These are phyloP conservation scores for Caradrina kadenii DNA, from an alignment of 2,888 invertebrate species.

Conservation along the genomic window DNA sequence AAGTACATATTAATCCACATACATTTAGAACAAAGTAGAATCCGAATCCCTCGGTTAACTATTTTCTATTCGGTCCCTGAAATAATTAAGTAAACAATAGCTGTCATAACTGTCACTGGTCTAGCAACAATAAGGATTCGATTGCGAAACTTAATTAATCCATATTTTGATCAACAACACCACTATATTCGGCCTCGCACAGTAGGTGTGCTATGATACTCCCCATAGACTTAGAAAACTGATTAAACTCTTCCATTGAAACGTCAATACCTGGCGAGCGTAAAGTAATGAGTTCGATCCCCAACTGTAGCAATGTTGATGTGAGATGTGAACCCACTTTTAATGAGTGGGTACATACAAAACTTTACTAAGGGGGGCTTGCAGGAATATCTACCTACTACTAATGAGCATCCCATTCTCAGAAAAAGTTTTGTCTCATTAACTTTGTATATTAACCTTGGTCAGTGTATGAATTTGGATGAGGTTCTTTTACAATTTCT, in stretches of 20 bases:
- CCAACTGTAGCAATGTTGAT: neutral
- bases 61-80: constrained; percentile 30
- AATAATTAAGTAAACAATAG: constrained; percentile 43
- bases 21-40: constrained; percentile 11
- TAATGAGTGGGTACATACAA: neutral
- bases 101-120: constrained; percentile 23
- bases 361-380: neutral
- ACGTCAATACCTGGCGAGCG: neutral
- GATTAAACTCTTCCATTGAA: neutral
- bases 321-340: neutral
- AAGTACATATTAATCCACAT: neutral
- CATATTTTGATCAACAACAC: constrained; percentile 25
- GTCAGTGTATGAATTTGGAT: constrained; percentile 4
- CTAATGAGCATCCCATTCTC: neutral
- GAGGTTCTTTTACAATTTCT: constrained; percentile 1
- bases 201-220: neutral
- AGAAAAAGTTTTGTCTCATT: no score
- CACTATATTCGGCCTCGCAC: neutral
- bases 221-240: neutral
- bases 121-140: constrained; percentile 38
- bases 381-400: neutral
- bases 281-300: neutral
- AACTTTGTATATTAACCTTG: neutral
- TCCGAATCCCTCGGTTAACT: constrained; percentile 10
- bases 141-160: constrained; percentile 25